Evolutionary conservation across 2,888 invertebrate species (phyloP), one percentile per base, ranked within the genome.

Genomic region (Altica lythri): DNA sequence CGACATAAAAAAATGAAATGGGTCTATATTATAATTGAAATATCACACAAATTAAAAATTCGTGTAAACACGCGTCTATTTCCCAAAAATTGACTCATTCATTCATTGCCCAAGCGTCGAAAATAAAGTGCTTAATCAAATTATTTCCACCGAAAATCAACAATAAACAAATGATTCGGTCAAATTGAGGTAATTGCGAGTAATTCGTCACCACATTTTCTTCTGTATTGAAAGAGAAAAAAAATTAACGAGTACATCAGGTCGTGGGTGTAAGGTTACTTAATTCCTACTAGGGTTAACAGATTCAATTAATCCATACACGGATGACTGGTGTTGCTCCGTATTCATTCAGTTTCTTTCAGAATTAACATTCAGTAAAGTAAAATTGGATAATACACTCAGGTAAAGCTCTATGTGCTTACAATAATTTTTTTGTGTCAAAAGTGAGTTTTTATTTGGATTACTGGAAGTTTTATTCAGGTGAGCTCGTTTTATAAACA

Each of bases 231-330:
- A 22, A n/a, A 29, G 50, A 51, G 22, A 52, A 22, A 37, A 48
- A 54, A 55, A 58, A 51, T 50, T 56, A 60, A 57, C 53, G 48
- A 55, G 27, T 48, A 40, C 40, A 22, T 14, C 29, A 40, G 37
- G 47, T 32, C 49, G 61, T 61, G 61, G 61, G 61, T 53, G 59
- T 51, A 49, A 61, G 57, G 61, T 59, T 57, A 61, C 48, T 54
- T 49, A 50, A 53, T 55, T 38, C 51, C 46, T 53, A 43, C 55
- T 43, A 53, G 59, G 63, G 63, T 63, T 63, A 63, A 62, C 53
- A 48, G 51, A 35, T 38, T 46, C 53, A 63, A 63, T 63, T 63
- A 57, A 55, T 45, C 29, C 43, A 57, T 53, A 19, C 30, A 27
- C 30, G 44, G 25, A 49, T 49, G 34, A 40, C 40, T 40, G 40